phyloP scores from a whole-genome alignment of 2,888 invertebrate genomes.

The Helleia helle region DNA sequence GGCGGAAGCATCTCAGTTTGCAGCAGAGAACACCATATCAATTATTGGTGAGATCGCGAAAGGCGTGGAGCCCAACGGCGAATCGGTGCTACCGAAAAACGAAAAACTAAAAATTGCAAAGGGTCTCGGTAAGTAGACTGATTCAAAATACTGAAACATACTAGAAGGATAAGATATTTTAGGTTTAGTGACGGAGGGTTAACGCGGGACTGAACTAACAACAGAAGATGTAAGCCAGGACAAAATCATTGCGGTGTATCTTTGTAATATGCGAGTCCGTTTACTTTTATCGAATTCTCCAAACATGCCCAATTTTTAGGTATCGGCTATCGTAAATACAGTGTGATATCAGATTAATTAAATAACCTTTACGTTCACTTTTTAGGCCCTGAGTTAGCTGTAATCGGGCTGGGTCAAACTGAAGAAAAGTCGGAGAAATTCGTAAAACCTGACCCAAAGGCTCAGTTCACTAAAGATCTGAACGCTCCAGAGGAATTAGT shows the following conservation, averaged over 20 bases:
- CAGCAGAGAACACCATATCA: conserved; percentile 50
- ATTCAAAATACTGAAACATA: no score
- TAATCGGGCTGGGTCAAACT: conserved; percentile 79
- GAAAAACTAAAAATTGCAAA: conserved; percentile 35
- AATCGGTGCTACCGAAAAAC: conserved; percentile 14
- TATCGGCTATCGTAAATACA: no score
- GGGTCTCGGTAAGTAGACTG: conserved; percentile 42
- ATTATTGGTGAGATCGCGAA: conserved; percentile 52
- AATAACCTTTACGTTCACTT: no score
- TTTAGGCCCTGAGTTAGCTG: conserved; percentile 81
- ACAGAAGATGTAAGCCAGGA: no score
- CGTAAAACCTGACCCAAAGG: conserved; percentile 48
- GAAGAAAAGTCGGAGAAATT: conserved; percentile 47
- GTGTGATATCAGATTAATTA: no score
- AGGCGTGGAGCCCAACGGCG: conserved; percentile 28
- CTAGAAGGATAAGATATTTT: no score
- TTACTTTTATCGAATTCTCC: no score
- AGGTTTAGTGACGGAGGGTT: no score
- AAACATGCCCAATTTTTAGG: no score
- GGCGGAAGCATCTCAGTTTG: conserved; percentile 54
- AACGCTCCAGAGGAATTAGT: conserved; percentile 73
- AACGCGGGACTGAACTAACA: no score
- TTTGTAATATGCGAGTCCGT: no score
- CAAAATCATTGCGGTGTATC: no score
- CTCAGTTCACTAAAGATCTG: conserved; percentile 37